phyloP scores from a whole-genome alignment of 2,797 vertebrate genomes.

The Vespertilio murinus region DNA sequence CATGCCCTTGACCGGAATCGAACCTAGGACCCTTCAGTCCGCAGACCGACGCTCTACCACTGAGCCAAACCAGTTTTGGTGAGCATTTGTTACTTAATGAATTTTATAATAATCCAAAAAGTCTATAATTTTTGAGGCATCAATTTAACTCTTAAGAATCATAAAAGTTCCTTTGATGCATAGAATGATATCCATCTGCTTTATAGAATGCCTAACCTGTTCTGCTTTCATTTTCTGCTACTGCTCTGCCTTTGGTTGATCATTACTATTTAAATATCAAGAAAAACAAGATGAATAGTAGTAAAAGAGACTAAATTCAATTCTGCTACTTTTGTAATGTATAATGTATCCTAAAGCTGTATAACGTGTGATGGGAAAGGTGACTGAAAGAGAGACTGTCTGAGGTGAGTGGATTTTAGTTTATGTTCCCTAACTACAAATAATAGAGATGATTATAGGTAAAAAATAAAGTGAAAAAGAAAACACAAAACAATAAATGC shows the following conservation, averaged over 20 bases:
- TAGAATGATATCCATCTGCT: background rate
- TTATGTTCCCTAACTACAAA: background rate
- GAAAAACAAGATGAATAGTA: background rate
- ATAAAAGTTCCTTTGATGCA: background rate
- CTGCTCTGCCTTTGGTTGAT: background rate
- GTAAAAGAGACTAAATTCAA: constrained; percentile 5
- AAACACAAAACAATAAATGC: background rate
- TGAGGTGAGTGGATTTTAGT: background rate
- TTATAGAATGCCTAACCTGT: background rate
- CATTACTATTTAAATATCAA: constrained; percentile 44
- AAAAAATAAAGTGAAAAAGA: background rate
- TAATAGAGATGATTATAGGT: background rate
- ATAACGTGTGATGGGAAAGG: constrained; percentile 13
- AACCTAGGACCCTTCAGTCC: no score
- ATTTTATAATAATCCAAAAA: background rate
- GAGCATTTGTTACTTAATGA: no score
- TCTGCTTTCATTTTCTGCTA: background rate
- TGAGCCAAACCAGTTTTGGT: no score
- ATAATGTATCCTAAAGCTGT: background rate
- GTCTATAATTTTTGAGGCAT: background rate
- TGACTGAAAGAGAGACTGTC: background rate
- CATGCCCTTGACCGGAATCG: no score
- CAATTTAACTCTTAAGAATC: background rate
- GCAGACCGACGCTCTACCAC: no score
- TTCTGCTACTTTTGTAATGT: background rate